Base-by-base conservation (phyloP, 2,113 vertebrate species). In the Guaruba guarouba region DNA sequence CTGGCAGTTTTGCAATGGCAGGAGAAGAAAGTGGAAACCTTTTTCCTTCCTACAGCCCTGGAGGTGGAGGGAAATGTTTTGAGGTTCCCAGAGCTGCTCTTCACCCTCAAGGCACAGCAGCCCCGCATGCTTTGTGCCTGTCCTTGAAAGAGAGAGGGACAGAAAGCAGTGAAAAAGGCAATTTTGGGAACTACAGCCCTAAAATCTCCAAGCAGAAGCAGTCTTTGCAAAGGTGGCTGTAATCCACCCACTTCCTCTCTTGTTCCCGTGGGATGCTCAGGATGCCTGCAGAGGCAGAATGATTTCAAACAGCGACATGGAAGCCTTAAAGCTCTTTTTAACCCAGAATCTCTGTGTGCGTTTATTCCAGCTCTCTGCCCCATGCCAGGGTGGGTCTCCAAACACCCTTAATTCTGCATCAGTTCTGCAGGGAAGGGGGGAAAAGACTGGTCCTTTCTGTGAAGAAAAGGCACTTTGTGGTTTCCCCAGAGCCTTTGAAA, bases 381-480 rank as follows among this genome's bases (percentile, higher is more conserved):
- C 1, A 2, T 23, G 18, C 25, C 77, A 29, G 54, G 13, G 44
- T 17, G 81, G 61, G 23, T 49, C 94, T 80, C 92, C 67, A 85
- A 82, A 43, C n/a, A 64, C 79, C 67, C 92, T 55, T 27, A 39
- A 33, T 86, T 78, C 61, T 17, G 12, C 29, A 18, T 10, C 4
- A 10, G n/a, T 17, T 37, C 57, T 59, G 57, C 67, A 13, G 48
- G 52, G 33, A 54, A 11, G 2, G 6, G 49, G 29, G 55, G 22
- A 3, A 31, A 82, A 23, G 54, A 2, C 24, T 1, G 3, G 6
- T 64, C 76, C 20, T 55, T 59, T 54, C 39, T 5, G 79, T 41
- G 66, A 93, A 95, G 91, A 87, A 91, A 96, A 89, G 52, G 71
- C 92, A 64, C 76, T 86, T 78, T 91, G 92, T 68, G 94, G 82